Evolutionary conservation across 2,888 invertebrate genomes (phyloP).

Genomic region (Dasypolia templi): DNA sequence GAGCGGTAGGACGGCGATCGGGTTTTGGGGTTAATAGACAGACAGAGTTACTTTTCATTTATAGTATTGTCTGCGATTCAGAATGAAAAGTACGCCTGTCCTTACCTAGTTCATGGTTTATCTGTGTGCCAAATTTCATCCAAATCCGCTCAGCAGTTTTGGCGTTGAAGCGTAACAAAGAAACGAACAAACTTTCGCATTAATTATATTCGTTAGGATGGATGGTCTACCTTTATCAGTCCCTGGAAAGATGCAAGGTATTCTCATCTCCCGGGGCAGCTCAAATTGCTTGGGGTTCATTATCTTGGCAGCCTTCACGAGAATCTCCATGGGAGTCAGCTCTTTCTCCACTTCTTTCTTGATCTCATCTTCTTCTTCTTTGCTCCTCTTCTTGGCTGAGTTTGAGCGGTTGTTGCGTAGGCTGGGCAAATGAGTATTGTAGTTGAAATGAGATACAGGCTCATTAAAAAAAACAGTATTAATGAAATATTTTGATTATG

Average conservation of each 20-base stretch:
- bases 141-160: too few species aligned
- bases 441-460: background rate
- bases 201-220: too few species aligned
- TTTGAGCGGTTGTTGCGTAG: slow-evolving; percentile 80
- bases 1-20: too few species aligned
- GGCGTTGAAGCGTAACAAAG: too few species aligned
- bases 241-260: slow-evolving; percentile 95
- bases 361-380: slow-evolving; percentile 75
- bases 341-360: slow-evolving; percentile 75
- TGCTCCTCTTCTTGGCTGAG: slow-evolving; percentile 78
- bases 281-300: slow-evolving; percentile 98
- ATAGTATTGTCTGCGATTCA: background rate
- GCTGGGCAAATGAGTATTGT: slow-evolving; percentile 42
- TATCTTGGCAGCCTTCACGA: slow-evolving; percentile 95
- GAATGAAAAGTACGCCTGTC: too few species aligned
- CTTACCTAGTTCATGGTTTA: too few species aligned
- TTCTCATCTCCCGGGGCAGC: slow-evolving; percentile 94
- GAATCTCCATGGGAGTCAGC: slow-evolving; percentile 93
- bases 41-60: background rate
- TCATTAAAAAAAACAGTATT: too few species aligned
- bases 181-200: too few species aligned
- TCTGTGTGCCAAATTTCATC: too few species aligned
- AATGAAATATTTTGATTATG: background rate
- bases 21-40: background rate
- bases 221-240: slow-evolving; percentile 90